Evolutionary conservation across 2,797 vertebrate species (phyloP), one percentile per base, ranked within the genome.

Genomic region (Oreortyx pictus): DNA sequence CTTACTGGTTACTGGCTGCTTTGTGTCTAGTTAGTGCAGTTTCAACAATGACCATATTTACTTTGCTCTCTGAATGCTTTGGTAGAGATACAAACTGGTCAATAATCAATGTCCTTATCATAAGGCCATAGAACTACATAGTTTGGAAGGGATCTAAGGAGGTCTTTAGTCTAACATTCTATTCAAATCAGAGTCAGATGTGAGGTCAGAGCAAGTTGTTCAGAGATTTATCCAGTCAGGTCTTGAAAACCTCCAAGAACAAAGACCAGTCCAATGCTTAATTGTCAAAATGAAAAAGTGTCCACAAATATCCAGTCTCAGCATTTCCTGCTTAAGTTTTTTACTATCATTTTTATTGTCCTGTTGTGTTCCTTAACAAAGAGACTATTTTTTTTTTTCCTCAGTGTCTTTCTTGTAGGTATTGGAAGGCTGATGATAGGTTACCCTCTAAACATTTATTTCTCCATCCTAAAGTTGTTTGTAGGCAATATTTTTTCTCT

Each of bases 371-470:
- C 3, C 11, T 56, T 18, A 54, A 1, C 16, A 37, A 83, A 54
- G 12, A 79, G 1, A 4, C 22, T 80, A 22, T 0, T 0, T 0
- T 5, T 44, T 14, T 27, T 15, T 33, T 27, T 67, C 74, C 43
- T 67, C 41, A 29, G 4, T 37, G 27, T 29, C 14, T 64, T 75
- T 74, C 24, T 78, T 72, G 31, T 46, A 65, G 2, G 3, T 19
- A 39, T 49, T 62, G 31, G 29, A 74, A 81, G 5, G 2, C 18
- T 52, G 22, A 22, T 54, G 27, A 52, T 75, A 43, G 6, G 2
- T 46, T 3, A 5, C 1, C 3, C 4, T 6, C 9, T 50, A 80
- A 8, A 6, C 5, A 65, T 81, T 85, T 89, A 23, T 7, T 68
- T 71, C 33, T 78, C 39, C 18, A 27, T 56, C 17, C 18, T 59